Evolutionary conservation across 2,113 vertebrate genomes (phyloP), one percentile per base, ranked within the genome.

Genomic region (Pseudopodoces humilis): DNA sequence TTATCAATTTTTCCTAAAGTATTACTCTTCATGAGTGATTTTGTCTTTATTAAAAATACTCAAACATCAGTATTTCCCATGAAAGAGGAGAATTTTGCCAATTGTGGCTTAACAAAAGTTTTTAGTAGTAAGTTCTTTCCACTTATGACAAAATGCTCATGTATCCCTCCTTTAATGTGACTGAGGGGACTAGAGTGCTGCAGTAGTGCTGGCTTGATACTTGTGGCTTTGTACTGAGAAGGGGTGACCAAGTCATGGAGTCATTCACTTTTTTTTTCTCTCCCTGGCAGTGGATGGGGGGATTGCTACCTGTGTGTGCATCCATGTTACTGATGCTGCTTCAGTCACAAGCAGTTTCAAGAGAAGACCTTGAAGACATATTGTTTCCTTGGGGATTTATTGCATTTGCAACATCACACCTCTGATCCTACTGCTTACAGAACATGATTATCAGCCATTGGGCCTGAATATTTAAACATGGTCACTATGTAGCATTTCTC

Each of bases 331-430:
- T 89, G 89, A 16, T 82, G 89, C 60, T 72, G 77, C 90, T 94
- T 70, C 92, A 53, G 84, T 92, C 78, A 23, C 56, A n/a, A 89
- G 83, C 81, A 49, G 52, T 68, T 95, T 68, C 65, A 60, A 46
- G 76, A 84, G 83, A 91, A 79, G 77, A 83, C 91, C 86, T 91
- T 94, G 81, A 76, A 82, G 81, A 67, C 58, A 17, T 59, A 33
- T 20, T 75, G 68, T 92, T 91, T 95, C 93, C 91, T 84, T 62
- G 49, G 93, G 93, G 91, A 95, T 82, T 95, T 95, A 72, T 30
- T 95, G 83, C 58, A 43, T 85, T 95, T 94, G 81, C 93, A 76
- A 10, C 69, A 85, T 89, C 70, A 63, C 74, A 89, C 94, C 78
- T 88, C 94, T 84, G 74, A 77, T 89, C 50, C 70, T 83, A 53